These are phyloP conservation scores for Sorex fumeus DNA, from an alignment of 2,113 vertebrate species.

Conservation along the genomic window DNA sequence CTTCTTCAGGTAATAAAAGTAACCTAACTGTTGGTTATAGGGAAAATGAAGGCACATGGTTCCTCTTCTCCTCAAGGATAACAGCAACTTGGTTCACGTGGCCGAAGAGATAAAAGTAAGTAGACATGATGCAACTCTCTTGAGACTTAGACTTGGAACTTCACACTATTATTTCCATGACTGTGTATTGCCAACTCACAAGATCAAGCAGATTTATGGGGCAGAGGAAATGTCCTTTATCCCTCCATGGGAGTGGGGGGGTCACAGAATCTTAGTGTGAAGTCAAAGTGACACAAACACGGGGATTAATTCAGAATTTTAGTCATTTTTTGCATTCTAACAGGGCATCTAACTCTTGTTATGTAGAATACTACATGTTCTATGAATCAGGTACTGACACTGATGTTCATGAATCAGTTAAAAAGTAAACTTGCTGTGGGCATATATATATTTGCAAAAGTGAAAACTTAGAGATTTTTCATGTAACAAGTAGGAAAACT, in stretches of 20 bases:
- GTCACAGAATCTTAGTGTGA: background rate
- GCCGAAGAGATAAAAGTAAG: background rate
- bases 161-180: background rate
- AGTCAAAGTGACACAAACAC: background rate
- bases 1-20: background rate
- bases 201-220: background rate
- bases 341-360: background rate
- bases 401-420: background rate
- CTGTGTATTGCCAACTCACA: background rate
- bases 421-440: background rate
- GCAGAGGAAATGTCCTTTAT: background rate
- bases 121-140: background rate
- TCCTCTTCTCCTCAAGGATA: background rate
- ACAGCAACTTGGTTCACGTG: background rate
- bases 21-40: background rate
- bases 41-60: background rate
- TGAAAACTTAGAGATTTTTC: background rate
- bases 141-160: background rate
- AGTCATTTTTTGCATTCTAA: conserved; percentile 1
- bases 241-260: background rate
- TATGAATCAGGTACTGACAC: background rate
- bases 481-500: background rate
- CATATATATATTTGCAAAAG: background rate
- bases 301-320: background rate
- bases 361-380: background rate